Percentiles rank a stretch among this genome's conserved stretches.
These are phyloP conservation scores for Dynastes grantii DNA, from an alignment of 2,888 invertebrate genomes.

Conservation along the genomic window DNA sequence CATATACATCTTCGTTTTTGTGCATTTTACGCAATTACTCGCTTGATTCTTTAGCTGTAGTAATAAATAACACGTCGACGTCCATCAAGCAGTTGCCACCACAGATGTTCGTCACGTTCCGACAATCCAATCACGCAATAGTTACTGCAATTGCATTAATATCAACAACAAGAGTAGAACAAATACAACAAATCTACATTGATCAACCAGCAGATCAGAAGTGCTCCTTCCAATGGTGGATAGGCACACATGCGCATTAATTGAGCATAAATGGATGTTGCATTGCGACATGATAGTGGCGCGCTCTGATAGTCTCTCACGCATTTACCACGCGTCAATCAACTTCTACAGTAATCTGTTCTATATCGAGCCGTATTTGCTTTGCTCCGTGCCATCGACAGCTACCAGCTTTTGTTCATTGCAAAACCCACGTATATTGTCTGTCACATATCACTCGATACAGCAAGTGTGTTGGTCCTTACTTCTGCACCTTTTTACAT, in stretches of 20 bases:
- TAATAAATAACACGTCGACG: conserved; percentile 47
- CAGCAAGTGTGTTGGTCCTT: conserved; percentile 54
- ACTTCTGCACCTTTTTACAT: not conserved
- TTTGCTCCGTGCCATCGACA: conserved; percentile 47
- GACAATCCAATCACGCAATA: conserved; percentile 47
- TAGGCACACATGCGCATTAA: conserved; percentile 54
- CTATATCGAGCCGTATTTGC: conserved; percentile 57
- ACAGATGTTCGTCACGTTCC: conserved; percentile 52
- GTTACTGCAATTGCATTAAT: conserved; percentile 40
- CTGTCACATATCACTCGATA: conserved; percentile 56
- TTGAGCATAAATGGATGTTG: conserved; percentile 59
- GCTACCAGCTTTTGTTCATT: conserved; percentile 47
- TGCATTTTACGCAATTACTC: conserved; percentile 48
- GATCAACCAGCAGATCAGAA: conserved; percentile 54
- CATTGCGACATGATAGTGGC: conserved; percentile 57
- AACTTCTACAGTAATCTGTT: conserved; percentile 62
- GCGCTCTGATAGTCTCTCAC: conserved; percentile 52
- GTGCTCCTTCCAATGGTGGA: conserved; percentile 35
- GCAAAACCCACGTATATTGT: conserved; percentile 56
- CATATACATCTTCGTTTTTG: not conserved
- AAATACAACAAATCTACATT: conserved; percentile 45
- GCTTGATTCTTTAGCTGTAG: conserved; percentile 46
- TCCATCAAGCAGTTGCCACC: conserved; percentile 47
- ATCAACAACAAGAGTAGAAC: conserved; percentile 23
- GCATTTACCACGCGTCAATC: conserved; percentile 61